A percentile compares a stretch with the other conserved stretches of the same genome.
Conservation (phyloP, 1,140 invertebrate genomes). For the Zaprionus vittiger region DNA sequence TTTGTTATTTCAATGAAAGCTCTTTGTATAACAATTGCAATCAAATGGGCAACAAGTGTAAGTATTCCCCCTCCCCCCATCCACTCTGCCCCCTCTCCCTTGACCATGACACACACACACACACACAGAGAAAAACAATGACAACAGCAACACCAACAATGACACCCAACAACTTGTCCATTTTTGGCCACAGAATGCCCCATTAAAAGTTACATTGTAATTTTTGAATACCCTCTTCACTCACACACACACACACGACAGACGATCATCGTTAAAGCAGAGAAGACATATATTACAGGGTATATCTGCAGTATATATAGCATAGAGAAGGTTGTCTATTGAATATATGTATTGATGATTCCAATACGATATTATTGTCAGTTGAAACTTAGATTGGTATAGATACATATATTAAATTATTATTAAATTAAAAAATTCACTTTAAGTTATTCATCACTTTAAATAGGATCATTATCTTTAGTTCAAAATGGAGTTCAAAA, state of each 20-base stretch:
- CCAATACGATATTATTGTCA: no score
- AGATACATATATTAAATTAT: no score
- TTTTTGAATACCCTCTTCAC: constrained; percentile 25
- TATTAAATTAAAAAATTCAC: no score
- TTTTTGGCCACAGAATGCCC: constrained; percentile 75
- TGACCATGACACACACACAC: constrained; percentile 16
- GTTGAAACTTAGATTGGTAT: no score
- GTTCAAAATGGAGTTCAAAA: no score
- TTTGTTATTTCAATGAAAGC: constrained; percentile 80
- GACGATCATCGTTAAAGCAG: neutral
- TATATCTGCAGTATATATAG: neutral
- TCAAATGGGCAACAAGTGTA: constrained; percentile 67
- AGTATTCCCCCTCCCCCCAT: neutral
- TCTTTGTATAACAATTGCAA: constrained; percentile 67
- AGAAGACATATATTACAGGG: neutral
- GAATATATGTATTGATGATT: no score
- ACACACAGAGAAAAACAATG: constrained; percentile 20
- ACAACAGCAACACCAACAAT: constrained; percentile 41
- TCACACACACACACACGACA: no score
- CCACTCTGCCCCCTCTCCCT: neutral
- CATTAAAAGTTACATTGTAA: constrained; percentile 71
- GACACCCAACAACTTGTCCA: constrained; percentile 57
- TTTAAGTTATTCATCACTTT: no score
- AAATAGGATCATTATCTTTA: no score
- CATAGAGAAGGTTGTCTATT: neutral